Evolutionary conservation across 2,797 vertebrate genomes (phyloP).

Genomic region (Otolemur crassicaudatus): DNA sequence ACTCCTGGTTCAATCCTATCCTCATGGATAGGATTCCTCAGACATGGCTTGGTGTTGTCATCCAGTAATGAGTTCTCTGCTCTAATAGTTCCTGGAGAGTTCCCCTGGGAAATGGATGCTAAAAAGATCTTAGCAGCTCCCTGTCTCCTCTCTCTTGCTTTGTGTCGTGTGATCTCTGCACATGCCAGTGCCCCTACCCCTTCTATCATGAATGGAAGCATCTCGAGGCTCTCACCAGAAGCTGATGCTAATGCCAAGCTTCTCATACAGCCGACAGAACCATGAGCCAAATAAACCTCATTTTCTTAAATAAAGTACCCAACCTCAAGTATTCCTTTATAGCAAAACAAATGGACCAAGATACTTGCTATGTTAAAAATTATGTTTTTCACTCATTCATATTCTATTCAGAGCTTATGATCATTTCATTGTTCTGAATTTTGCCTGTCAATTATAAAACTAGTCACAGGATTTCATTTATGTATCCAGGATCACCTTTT

Average conservation of each 20-base stretch:
- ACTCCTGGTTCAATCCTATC: no score
- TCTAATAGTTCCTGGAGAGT: background rate
- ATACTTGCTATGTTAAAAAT: conserved; percentile 14
- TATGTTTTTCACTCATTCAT: conserved; percentile 18
- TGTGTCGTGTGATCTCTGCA: background rate
- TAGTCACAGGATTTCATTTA: conserved; percentile 60
- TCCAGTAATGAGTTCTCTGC: background rate
- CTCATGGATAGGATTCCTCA: background rate
- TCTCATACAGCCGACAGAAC: background rate
- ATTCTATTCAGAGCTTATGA: conserved; percentile 40
- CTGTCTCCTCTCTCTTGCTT: background rate
- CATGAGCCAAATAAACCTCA: background rate
- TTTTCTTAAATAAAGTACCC: background rate
- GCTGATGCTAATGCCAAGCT: background rate
- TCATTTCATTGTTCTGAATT: conserved; percentile 42
- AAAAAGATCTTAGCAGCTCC: background rate
- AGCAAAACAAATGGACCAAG: background rate
- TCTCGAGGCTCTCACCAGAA: background rate
- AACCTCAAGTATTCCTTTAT: background rate
- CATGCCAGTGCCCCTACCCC: background rate
- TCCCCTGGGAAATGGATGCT: no score
- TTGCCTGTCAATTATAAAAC: conserved; percentile 59
- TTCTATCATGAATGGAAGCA: background rate
- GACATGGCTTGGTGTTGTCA: background rate
- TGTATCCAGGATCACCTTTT: conserved; percentile 46